These are phyloP conservation scores for Apteryx mantelli DNA, from an alignment of 2,113 vertebrate species.

Conservation along the genomic window DNA sequence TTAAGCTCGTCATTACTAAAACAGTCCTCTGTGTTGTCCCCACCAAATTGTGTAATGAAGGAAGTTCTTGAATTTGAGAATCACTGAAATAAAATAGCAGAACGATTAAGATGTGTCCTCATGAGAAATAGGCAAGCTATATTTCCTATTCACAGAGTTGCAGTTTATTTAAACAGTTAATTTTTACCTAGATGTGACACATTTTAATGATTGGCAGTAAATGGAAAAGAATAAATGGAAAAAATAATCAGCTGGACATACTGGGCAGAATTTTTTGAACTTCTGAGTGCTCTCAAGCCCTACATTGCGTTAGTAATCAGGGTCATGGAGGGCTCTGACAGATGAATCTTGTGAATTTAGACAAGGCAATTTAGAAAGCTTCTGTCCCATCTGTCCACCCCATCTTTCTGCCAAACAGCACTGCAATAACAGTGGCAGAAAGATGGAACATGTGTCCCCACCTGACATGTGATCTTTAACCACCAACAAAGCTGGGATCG, in stretches of 20 bases:
- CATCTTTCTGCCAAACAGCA: background rate
- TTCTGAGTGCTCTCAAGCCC: background rate
- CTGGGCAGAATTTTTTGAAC: background rate
- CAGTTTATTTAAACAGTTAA: background rate
- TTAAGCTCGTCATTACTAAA: background rate
- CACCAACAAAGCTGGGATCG: background rate
- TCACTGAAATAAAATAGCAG: background rate
- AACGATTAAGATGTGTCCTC: background rate
- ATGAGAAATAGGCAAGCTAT: background rate
- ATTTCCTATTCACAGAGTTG: background rate
- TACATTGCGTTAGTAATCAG: background rate
- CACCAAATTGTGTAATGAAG: background rate
- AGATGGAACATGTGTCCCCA: background rate
- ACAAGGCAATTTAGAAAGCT: background rate
- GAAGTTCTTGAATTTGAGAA: background rate
- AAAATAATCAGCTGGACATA: background rate
- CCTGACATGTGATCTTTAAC: background rate
- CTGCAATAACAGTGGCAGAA: background rate
- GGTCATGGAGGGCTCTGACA: background rate
- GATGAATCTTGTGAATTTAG: background rate
- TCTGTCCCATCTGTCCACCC: background rate
- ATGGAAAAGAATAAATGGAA: background rate
- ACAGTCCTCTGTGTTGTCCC: rapidly evolving
- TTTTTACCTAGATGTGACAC: background rate
- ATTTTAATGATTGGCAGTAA: background rate